Evolutionary conservation across 2,797 vertebrate genomes (phyloP).

Genomic region (Gila robusta): DNA sequence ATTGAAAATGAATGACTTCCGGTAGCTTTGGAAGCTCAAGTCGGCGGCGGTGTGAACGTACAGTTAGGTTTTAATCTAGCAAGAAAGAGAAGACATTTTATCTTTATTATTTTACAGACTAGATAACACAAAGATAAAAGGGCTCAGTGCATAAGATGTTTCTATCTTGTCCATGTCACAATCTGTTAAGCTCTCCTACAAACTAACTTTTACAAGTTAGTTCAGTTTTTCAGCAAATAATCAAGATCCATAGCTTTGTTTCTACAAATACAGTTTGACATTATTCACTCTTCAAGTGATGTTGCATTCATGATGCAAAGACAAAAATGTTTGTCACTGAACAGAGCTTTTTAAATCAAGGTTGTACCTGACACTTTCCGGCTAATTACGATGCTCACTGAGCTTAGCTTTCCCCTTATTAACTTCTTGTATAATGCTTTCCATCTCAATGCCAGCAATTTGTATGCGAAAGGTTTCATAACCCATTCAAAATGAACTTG

Average conservation of each 20-base stretch:
- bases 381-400: conserved; percentile 2
- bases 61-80: neutral
- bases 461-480: neutral
- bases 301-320: conserved; percentile 64
- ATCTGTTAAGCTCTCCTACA: neutral
- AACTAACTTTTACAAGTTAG: conserved; percentile 14
- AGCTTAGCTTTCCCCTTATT: conserved; percentile 1
- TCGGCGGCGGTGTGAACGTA: too few species aligned
- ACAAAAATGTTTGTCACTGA: neutral
- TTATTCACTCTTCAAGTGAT: conserved; percentile 55
- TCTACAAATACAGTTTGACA: conserved; percentile 30
- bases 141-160: neutral
- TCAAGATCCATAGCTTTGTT: conserved; percentile 1
- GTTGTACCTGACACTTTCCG: conserved; percentile 17
- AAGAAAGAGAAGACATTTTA: neutral
- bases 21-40: too few species aligned
- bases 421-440: conserved; percentile 22
- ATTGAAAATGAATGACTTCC: too few species aligned
- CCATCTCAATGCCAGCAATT: neutral
- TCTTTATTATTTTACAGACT: neutral
- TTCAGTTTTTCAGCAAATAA: conserved; percentile 22
- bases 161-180: neutral
- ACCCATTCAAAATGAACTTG: neutral
- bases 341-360: conserved; percentile 56
- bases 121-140: neutral